Percentiles rank a stretch among this genome's conserved stretches.
Conservation (phyloP, 2,797 vertebrate genomes). For the Natrix natrix region DNA sequence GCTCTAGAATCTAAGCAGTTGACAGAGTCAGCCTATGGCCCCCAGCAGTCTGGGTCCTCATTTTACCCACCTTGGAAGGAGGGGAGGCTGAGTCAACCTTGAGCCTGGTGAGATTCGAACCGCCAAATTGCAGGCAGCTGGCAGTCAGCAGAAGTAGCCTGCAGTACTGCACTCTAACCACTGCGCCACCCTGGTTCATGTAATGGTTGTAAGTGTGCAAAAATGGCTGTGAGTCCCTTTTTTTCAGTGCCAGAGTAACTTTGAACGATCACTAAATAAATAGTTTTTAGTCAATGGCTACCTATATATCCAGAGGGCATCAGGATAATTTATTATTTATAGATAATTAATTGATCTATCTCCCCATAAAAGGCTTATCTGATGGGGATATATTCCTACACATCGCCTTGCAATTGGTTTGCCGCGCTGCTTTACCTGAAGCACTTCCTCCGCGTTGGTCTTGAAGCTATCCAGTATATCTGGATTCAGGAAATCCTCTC, state of each 20-base stretch:
- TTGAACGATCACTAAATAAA: background rate
- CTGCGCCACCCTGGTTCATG: too few species aligned
- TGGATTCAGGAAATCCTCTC: slow-evolving; percentile 87
- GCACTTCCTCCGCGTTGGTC: slow-evolving; percentile 71
- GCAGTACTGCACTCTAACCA: too few species aligned
- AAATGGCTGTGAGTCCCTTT: background rate
- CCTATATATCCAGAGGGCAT: too few species aligned
- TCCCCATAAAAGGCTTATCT: background rate
- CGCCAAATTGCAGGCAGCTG: background rate
- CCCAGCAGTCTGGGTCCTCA: too few species aligned
- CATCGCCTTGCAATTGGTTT: background rate
- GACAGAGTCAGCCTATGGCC: too few species aligned
- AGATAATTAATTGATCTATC: background rate
- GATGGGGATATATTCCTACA: background rate
- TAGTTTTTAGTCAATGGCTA: background rate
- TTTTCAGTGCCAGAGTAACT: background rate
- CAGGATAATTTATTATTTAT: background rate
- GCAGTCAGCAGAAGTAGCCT: too few species aligned
- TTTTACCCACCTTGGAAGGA: too few species aligned
- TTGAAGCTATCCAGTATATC: slow-evolving; percentile 81
- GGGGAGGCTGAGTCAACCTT: too few species aligned
- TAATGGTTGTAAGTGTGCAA: background rate
- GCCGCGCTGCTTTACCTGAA: slow-evolving; percentile 73
- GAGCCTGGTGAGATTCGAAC: too few species aligned
- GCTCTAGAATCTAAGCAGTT: too few species aligned